Evolutionary conservation across 2,797 vertebrate species (phyloP).

Genomic region (Steatocranus sp.): DNA sequence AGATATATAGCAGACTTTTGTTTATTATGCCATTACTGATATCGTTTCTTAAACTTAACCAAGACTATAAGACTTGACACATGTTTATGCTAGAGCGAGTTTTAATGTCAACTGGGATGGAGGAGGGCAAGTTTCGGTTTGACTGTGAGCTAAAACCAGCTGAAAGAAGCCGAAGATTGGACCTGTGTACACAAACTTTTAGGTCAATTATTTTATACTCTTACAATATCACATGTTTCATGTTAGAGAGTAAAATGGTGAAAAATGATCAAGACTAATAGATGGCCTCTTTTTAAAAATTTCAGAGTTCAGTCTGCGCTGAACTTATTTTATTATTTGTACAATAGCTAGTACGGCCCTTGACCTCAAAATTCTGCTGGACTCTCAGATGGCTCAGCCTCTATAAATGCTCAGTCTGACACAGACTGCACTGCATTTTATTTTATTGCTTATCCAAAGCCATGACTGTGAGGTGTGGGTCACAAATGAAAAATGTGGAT

Average conservation of each 20-base stretch:
- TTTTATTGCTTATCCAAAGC: neutral
- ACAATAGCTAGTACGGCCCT: accelerated
- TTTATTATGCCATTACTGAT: neutral
- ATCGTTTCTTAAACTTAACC: neutral
- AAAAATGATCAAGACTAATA: neutral
- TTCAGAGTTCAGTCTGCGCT: neutral
- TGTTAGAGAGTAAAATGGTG: neutral
- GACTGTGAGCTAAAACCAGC: neutral
- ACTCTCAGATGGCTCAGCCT: neutral
- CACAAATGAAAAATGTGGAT: neutral
- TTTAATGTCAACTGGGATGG: neutral
- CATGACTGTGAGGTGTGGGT: neutral
- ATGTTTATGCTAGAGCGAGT: neutral
- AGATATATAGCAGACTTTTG: neutral
- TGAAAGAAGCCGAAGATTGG: accelerated
- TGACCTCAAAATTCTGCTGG: neutral
- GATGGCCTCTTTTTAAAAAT: accelerated
- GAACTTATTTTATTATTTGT: neutral
- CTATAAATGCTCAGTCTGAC: neutral
- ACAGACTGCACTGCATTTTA: neutral
- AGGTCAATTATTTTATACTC: neutral
- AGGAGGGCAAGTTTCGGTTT: accelerated
- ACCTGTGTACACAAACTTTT: neutral
- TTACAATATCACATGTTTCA: neutral
- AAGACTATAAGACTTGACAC: neutral